Evolutionary conservation across 2,113 vertebrate genomes (phyloP), one percentile per base, ranked within the genome.

Genomic region (Patagioenas fasciata): DNA sequence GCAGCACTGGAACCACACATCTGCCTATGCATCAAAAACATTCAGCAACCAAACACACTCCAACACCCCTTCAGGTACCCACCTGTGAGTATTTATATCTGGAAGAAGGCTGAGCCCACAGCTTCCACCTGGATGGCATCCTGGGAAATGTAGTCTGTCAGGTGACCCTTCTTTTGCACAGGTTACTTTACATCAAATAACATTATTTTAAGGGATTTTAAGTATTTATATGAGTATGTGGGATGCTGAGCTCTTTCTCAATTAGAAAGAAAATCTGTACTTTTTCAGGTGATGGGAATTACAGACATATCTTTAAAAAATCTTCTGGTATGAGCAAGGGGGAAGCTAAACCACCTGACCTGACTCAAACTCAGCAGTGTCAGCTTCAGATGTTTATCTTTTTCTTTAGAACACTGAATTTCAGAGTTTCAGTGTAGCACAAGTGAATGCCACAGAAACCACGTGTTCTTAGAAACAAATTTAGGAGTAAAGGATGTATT

Each of bases 191-290:
- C 24, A 7, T 54, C 23, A 62, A 88, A 70, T 69, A 34, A 47
- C 9, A 11, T 2, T 1, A 40, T 50, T 82, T 83, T n/a, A 71
- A 84, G 78, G 15, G 6, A 36, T 70, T 84, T 72, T 10, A 75
- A 67, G 19, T n/a, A 47, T 73, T 64, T 80, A 2, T n/a, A 25
- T 8, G 10, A 53, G 24, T 40, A 47, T 0, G 0, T 66, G 24
- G 5, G 21, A 42, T 67, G 18, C 19, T 36, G 25, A 19, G 31
- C 20, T 80, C 38, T 89, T 89, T 62, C 66, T 75, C 31, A 61
- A 9, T 38, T 69, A 44, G 26, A 75, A 87, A 87, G 10, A 7
- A 80, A 50, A 40, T 28, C n/a, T 38, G 29, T 70, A 56, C 4
- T 38, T 60, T 87, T 81, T 50, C 17, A 58, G 36, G 12, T 77